A percentile compares a stretch with the other conserved stretches of the same genome.
These are phyloP conservation scores for Helobdella robusta DNA, from an alignment of 2,888 invertebrate genomes.

Conservation along the genomic window DNA sequence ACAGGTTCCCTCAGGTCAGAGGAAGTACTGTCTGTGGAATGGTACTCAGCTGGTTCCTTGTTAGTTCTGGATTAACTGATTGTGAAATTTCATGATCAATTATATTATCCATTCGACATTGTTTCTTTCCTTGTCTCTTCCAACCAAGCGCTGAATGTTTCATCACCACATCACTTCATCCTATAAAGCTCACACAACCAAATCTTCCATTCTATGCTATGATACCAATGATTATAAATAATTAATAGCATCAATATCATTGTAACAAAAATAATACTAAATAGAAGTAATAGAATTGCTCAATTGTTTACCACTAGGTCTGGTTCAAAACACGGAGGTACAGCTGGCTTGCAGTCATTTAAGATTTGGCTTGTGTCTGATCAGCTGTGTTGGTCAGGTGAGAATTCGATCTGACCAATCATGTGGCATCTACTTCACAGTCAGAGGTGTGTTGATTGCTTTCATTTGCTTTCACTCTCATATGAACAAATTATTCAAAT, in stretches of 20 bases:
- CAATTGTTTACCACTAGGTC: constrained; percentile 26
- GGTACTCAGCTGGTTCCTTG: constrained; percentile 34
- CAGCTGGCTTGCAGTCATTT: constrained; percentile 29
- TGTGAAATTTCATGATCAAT: not conserved
- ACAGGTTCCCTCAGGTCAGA: constrained; percentile 23
- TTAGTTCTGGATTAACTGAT: constrained; percentile 24
- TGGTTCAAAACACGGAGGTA: constrained; percentile 35
- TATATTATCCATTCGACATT: not conserved
- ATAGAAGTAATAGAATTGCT: no score
- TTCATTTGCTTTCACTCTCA: not conserved
- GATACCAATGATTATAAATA: not conserved
- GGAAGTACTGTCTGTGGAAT: constrained; percentile 34
- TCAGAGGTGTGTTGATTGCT: constrained; percentile 26
- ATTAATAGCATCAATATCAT: not conserved
- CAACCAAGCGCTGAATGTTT: not conserved
- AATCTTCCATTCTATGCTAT: not conserved
- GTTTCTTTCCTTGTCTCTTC: not conserved
- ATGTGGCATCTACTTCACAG: constrained; percentile 29
- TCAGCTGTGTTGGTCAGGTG: constrained; percentile 22
- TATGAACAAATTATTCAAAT: not conserved
- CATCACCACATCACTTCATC: not conserved
- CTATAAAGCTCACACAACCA: not conserved
- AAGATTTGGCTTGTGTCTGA: constrained; percentile 28
- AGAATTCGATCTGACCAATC: constrained; percentile 28
- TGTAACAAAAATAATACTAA: no score